Base-by-base conservation (phyloP, 2,797 vertebrate species). In the Melopsittacus undulatus region DNA sequence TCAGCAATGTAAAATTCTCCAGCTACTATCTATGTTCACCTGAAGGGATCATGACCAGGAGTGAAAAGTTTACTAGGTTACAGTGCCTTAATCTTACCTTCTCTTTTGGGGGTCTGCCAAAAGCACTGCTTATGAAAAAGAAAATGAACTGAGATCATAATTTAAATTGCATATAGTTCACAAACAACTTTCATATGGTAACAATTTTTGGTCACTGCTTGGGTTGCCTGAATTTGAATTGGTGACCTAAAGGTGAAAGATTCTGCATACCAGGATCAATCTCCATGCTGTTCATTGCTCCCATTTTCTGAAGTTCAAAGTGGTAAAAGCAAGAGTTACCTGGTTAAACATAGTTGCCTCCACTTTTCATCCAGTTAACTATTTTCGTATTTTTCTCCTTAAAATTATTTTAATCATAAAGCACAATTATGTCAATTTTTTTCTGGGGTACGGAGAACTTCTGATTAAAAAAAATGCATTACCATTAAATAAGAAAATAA, bases 111-210 rank as follows among this genome's bases (percentile, higher is more conserved):
- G n/a, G 64, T 83, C 77, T 93, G 80, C 85, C 93, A 96, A 90
- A 92, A 79, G 22, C 21, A 43, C 70, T 68, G 79, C 63, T 95
- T 92, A 92, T 85, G 87, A 85, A 92, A 79, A 83, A 95, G 61
- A 91, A 95, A 96, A 90, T 67, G 34, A 97, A 96, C 88, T 80
- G 83, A 92, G 86, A 89, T 93, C 73, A 91, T 86, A 21, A 87
- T 91, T 83, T 90, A 95, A 94, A 96, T 92, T 95, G 88, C 83
- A 90, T 43, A 43, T 27, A 73, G 83, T 67, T 94, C 72, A 83
- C 87, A 91, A 97, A 77, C 74, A 94, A 63, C 38, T 82, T 94
- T 89, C 94, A 94, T 88, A 89, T 93, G 88, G 91, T 78, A 94
- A 88, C 83, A 94, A 92, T 96, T 95, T 95, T 85, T 94, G 57